These are phyloP conservation scores for Pogonognathellus flavescens DNA, from an alignment of 1,140 invertebrate species.

Conservation along the genomic window DNA sequence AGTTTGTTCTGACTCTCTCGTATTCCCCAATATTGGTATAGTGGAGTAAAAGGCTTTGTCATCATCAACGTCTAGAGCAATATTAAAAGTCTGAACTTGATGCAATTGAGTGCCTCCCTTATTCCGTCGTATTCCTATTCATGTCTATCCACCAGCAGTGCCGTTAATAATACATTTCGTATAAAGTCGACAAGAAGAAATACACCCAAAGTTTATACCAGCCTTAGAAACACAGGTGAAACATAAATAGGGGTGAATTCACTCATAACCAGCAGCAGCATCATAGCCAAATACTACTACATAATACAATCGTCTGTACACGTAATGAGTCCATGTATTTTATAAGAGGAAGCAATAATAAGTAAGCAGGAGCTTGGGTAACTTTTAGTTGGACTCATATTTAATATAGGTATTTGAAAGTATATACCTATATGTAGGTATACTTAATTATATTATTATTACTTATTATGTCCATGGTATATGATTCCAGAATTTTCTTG, in stretches of 20 bases:
- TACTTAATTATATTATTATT: no score
- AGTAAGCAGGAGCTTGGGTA: no score
- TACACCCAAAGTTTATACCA: background rate
- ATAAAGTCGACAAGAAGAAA: background rate
- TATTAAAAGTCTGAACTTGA: slow-evolving; percentile 27
- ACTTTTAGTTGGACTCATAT: no score
- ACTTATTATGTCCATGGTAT: no score
- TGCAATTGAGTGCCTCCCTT: slow-evolving; percentile 18
- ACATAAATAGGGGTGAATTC: slow-evolving; percentile 14
- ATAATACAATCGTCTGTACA: no score
- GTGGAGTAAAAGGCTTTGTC: background rate
- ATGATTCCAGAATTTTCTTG: no score
- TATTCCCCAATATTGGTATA: background rate
- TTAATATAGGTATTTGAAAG: no score
- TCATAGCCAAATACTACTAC: background rate
- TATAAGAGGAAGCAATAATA: no score
- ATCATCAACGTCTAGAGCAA: background rate
- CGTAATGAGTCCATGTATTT: no score
- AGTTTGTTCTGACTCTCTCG: background rate
- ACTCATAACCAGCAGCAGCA: background rate
- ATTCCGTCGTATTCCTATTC: background rate
- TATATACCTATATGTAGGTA: no score
- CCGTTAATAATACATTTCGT: slow-evolving; percentile 21
- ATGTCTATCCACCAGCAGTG: background rate
- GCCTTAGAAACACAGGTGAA: background rate